A percentile compares a stretch with the other conserved stretches of the same genome.
These are phyloP conservation scores for Chloroceryle amazona DNA, from an alignment of 2,797 vertebrate species.

Conservation along the genomic window DNA sequence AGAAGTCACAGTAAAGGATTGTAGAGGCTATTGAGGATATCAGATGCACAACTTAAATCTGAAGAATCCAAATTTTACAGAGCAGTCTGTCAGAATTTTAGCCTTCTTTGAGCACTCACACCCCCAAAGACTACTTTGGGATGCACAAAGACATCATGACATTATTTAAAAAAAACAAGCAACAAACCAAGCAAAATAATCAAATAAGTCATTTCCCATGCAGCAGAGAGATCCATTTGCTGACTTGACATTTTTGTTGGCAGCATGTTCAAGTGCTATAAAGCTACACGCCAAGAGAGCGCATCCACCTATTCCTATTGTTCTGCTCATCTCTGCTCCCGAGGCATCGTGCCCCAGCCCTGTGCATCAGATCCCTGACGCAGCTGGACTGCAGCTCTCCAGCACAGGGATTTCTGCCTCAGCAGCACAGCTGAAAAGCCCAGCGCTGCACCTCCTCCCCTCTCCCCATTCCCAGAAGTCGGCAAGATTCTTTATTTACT, in stretches of 20 bases:
- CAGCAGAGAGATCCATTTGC: neutral
- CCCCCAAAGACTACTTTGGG: neutral
- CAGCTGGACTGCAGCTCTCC: neutral
- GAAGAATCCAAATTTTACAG: neutral
- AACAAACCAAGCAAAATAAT: neutral
- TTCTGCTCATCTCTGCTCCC: neutral
- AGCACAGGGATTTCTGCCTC: neutral
- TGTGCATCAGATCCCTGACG: neutral
- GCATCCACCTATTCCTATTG: neutral
- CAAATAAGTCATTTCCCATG: neutral
- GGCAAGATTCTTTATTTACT: slow-evolving; percentile 37
- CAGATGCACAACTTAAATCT: neutral
- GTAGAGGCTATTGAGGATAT: neutral
- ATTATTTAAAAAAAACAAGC: too few relatives aligned
- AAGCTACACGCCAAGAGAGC: neutral
- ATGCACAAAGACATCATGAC: accelerated
- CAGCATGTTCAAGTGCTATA: neutral
- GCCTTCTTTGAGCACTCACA: neutral
- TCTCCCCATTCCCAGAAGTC: neutral
- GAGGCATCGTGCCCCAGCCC: accelerated
- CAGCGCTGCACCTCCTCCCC: neutral
- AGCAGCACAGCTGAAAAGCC: neutral
- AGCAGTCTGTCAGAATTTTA: neutral
- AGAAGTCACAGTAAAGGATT: neutral
- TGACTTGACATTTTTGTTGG: neutral